Percentiles rank a stretch among this genome's conserved stretches.
These are phyloP conservation scores for Brachyalestes nurse DNA, from an alignment of 2,797 vertebrate species.

Conservation along the genomic window DNA sequence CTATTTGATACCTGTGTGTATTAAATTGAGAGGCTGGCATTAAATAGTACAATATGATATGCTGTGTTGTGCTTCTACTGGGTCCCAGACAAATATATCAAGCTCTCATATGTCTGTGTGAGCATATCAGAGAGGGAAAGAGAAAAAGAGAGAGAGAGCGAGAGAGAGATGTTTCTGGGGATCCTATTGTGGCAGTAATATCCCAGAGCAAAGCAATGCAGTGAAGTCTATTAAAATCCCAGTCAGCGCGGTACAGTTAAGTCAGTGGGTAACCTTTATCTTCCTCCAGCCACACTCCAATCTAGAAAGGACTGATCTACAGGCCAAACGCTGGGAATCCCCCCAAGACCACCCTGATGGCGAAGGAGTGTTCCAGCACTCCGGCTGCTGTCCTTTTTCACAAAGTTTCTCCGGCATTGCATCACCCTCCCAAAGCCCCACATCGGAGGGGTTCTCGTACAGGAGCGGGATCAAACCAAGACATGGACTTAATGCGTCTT, in stretches of 20 bases:
- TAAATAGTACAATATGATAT: too few species aligned
- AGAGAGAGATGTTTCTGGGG: background rate
- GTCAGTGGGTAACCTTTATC: conserved; percentile 32
- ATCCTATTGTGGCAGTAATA: conserved; percentile 14
- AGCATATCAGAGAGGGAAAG: background rate
- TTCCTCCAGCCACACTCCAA: background rate
- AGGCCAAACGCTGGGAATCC: conserved; percentile 33
- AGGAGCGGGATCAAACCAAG: conserved; percentile 10
- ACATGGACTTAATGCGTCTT: background rate
- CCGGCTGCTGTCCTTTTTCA: conserved; percentile 8
- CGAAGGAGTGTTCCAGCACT: conserved; percentile 18
- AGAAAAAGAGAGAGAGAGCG: conserved; percentile 24
- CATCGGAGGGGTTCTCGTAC: background rate
- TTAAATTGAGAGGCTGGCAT: too few species aligned
- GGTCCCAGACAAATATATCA: background rate
- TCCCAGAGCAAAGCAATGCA: background rate
- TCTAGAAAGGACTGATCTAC: background rate
- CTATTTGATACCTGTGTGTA: too few species aligned
- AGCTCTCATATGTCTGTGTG: too few species aligned
- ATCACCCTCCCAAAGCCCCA: conserved; percentile 36
- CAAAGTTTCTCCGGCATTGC: conserved; percentile 33
- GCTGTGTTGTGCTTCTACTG: too few species aligned
- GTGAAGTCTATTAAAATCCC: background rate
- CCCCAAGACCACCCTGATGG: conserved; percentile 33
- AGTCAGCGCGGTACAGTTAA: background rate